These are phyloP conservation scores for Sesia apiformis DNA, from an alignment of 2,888 invertebrate species.

Conservation along the genomic window DNA sequence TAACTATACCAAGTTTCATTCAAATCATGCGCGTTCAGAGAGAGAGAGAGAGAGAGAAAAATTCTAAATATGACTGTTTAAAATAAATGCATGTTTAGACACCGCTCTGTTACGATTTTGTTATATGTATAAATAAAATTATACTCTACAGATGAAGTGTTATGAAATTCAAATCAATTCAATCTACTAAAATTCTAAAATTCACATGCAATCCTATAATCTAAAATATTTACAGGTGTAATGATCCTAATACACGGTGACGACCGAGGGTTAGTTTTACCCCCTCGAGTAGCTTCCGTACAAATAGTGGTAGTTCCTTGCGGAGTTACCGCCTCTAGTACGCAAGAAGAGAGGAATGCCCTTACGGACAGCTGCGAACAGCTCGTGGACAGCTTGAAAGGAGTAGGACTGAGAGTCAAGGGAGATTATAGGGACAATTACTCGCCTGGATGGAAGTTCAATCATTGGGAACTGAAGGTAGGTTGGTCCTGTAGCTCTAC, in stretches of 20 bases:
- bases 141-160: too few species aligned
- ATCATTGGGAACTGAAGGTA: conserved; percentile 96
- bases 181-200: not conserved
- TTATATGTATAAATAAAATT: too few species aligned
- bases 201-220: not conserved
- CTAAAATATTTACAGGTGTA: conserved; percentile 70
- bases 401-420: conserved; percentile 81
- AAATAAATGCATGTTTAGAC: too few species aligned
- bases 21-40: too few species aligned
- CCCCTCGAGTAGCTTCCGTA: conserved; percentile 91
- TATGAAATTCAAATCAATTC: too few species aligned
- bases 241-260: conserved; percentile 97
- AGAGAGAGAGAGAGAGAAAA: too few species aligned
- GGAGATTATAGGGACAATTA: conserved; percentile 95
- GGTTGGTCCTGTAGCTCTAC: not conserved
- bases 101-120: too few species aligned
- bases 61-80: too few species aligned
- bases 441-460: conserved; percentile 99
- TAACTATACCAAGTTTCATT: too few species aligned
- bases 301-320: conserved; percentile 96
- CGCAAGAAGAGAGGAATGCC: conserved; percentile 79
- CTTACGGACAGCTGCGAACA: conserved; percentile 81
- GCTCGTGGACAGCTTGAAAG: conserved; percentile 77
- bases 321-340: conserved; percentile 90
- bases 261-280: conserved; percentile 95